Percentiles rank a stretch among this genome's conserved stretches.
Evolutionary conservation across 2,113 vertebrate genomes (phyloP).

Genomic region (Theropithecus gelada): DNA sequence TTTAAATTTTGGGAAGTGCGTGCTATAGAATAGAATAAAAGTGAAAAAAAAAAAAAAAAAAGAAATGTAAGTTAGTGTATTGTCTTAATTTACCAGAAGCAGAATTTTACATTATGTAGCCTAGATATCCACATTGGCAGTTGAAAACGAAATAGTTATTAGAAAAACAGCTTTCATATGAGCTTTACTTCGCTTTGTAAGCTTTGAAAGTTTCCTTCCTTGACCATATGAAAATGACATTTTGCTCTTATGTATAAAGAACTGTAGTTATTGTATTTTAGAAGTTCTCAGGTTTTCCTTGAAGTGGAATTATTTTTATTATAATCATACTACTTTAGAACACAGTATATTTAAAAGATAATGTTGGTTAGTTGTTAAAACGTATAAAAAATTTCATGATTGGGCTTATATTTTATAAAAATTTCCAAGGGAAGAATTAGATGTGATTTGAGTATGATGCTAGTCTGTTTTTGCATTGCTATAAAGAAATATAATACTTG

Average conservation of each 20-base stretch:
- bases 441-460: not conserved
- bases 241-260: not conserved
- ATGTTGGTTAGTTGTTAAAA: not conserved
- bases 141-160: not conserved
- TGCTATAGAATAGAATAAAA: not conserved
- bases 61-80: not conserved
- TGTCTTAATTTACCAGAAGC: not conserved
- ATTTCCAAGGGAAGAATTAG: not conserved
- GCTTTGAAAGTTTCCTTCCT: not conserved
- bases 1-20: not conserved
- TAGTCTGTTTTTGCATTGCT: no score
- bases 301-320: not conserved
- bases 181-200: not conserved
- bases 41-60: not conserved
- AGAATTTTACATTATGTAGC: not conserved
- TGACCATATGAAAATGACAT: not conserved
- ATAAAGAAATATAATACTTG: no score
- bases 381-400: not conserved
- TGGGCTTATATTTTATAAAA: not conserved
- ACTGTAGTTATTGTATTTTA: not conserved
- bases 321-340: not conserved
- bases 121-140: not conserved
- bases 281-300: not conserved
- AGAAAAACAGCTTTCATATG: not conserved
- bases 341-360: not conserved